Conservation (phyloP, 2,797 vertebrate genomes). For the Lindbergichthys nudifrons region DNA sequence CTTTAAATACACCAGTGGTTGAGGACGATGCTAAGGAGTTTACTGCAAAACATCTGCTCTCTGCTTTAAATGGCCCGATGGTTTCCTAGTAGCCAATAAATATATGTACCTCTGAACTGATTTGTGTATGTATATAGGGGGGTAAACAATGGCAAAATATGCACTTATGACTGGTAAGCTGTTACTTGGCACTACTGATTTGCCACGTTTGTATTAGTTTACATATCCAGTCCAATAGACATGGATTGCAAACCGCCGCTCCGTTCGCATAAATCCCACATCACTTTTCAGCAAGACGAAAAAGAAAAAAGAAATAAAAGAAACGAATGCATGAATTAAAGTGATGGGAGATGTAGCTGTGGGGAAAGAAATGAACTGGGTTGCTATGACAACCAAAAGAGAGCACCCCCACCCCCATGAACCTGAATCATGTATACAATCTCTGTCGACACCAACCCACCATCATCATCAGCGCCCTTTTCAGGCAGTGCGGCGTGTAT, state of each 20-base stretch:
- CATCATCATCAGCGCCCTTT: slow-evolving; percentile 34
- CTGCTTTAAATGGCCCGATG: slow-evolving; percentile 1
- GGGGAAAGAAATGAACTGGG: slow-evolving; percentile 64
- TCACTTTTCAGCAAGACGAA: slow-evolving; percentile 40
- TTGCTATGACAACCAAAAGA: slow-evolving; percentile 80
- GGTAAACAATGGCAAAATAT: not conserved
- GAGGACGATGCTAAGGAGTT: slow-evolving; percentile 8
- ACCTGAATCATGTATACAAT: slow-evolving; percentile 69
- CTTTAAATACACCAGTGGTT: slow-evolving; percentile 32
- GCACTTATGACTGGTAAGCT: not conserved
- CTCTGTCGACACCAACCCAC: slow-evolving; percentile 52
- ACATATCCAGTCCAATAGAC: not conserved
- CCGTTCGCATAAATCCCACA: slow-evolving; percentile 9
- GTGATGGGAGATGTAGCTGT: slow-evolving; percentile 62
- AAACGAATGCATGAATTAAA: slow-evolving; percentile 67
- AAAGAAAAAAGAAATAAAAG: slow-evolving; percentile 51
- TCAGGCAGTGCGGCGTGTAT: slow-evolving; percentile 31
- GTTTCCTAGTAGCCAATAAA: slow-evolving; percentile 19
- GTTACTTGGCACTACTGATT: not conserved
- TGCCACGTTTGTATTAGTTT: not conserved
- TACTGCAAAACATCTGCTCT: slow-evolving; percentile 32
- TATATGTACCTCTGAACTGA: not conserved
- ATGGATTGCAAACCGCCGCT: slow-evolving; percentile 3
- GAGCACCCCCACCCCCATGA: slow-evolving; percentile 57
- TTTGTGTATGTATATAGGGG: no score